These are phyloP conservation scores for Onychorhynchus coronatus DNA, from an alignment of 2,113 vertebrate genomes.

Conservation along the genomic window DNA sequence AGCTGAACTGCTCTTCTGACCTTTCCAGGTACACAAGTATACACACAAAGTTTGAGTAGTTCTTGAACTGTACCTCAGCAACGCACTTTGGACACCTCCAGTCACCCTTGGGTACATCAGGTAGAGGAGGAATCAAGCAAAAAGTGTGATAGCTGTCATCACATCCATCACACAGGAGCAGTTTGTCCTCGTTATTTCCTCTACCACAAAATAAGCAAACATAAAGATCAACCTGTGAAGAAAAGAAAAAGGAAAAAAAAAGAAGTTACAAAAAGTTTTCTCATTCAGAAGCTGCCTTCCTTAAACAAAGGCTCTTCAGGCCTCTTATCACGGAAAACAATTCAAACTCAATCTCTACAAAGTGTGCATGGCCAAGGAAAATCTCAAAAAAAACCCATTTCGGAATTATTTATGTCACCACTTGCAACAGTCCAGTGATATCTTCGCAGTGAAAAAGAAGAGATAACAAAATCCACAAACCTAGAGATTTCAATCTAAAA, in stretches of 20 bases:
- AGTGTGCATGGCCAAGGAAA: neutral
- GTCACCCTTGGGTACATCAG: constrained; percentile 96
- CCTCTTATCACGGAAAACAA: neutral
- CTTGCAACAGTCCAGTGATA: neutral
- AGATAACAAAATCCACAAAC: neutral
- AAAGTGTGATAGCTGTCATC: constrained; percentile 99
- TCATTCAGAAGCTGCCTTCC: neutral
- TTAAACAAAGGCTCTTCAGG: neutral
- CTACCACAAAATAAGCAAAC: constrained; percentile 94
- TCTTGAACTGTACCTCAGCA: constrained; percentile 83
- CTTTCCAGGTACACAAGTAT: neutral
- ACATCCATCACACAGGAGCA: constrained; percentile 94
- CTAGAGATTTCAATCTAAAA: neutral
- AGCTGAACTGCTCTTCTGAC: neutral
- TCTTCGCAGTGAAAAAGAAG: neutral
- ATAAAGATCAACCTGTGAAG: constrained; percentile 89
- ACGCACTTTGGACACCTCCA: constrained; percentile 98
- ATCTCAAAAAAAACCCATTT: neutral
- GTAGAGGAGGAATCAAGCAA: constrained; percentile 93
- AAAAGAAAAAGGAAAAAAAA: neutral
- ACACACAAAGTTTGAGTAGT: neutral
- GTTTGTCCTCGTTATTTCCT: constrained; percentile 92
- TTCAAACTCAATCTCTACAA: neutral
- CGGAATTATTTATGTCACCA: neutral
- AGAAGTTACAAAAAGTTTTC: neutral